Conservation (phyloP, 2,797 vertebrate species). For the Pseudomugil tenellus region DNA sequence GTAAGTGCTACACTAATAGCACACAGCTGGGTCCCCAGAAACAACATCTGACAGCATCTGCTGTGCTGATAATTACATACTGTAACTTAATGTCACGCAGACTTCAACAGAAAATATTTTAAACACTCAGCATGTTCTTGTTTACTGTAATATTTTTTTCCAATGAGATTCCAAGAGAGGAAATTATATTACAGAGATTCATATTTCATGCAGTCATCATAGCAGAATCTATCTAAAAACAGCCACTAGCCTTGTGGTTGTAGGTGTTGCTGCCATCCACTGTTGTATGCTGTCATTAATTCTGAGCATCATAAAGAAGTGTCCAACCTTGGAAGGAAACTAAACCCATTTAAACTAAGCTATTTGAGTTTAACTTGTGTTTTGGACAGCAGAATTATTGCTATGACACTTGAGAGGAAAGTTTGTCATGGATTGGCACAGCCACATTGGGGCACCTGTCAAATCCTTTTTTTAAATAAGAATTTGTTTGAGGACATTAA, state of each 20-base stretch:
- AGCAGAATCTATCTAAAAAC: slow-evolving; percentile 32
- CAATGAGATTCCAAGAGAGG: slow-evolving; percentile 43
- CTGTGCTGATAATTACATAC: slow-evolving; percentile 61
- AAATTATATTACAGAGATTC: slow-evolving; percentile 35
- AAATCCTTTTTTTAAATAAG: slow-evolving; percentile 83
- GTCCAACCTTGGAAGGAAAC: slow-evolving; percentile 26
- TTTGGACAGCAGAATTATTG: slow-evolving; percentile 55
- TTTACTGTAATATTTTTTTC: slow-evolving; percentile 18
- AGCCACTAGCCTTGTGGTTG: slow-evolving; percentile 18
- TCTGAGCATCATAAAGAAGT: slow-evolving; percentile 49
- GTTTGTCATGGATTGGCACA: slow-evolving; percentile 57
- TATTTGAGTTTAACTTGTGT: slow-evolving; percentile 61
- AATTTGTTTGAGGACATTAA: slow-evolving; percentile 85
- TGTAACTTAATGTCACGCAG: slow-evolving; percentile 57
- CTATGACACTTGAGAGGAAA: slow-evolving; percentile 53
- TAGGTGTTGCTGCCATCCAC: slow-evolving; percentile 29
- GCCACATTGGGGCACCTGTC: slow-evolving; percentile 74
- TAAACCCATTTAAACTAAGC: slow-evolving; percentile 29
- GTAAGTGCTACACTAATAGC: slow-evolving; percentile 71
- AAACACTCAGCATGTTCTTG: slow-evolving; percentile 44
- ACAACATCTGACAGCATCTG: slow-evolving; percentile 50
- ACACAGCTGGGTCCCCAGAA: slow-evolving; percentile 62
- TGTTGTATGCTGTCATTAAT: slow-evolving; percentile 43
- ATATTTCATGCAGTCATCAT: slow-evolving; percentile 37
- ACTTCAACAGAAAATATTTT: slow-evolving; percentile 37